Base-by-base conservation (phyloP, 2,797 vertebrate genomes). In the Periparus ater region DNA sequence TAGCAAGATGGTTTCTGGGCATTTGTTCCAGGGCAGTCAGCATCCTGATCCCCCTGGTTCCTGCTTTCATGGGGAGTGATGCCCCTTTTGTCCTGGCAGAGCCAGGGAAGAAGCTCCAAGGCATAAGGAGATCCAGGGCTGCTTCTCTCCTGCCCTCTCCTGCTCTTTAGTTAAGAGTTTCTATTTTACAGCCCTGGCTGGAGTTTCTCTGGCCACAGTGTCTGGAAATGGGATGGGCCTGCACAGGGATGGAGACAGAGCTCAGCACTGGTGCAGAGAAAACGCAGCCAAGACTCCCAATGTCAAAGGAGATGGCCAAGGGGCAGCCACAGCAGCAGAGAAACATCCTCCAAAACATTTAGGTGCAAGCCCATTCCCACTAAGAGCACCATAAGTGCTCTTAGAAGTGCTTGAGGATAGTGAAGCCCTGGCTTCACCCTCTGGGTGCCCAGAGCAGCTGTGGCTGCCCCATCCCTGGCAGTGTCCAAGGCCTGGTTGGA, bases 111-210 rank as follows among this genome's bases (percentile, higher is more conserved):
- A 82, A 20, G 26, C 44, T 89, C 40, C 18, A 34, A 77, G 85
- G 16, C n/a, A 79, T 26, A 3, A 14, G 32, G 53, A 4, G 17
- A 51, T 40, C 27, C 0, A 1, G 20, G 1, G 5, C 45, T 53
- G 18, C 48, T 67, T 85, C 17, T 8, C 22, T 36, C 14, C 23
- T 54, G 51, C 30, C 25, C 40, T 79, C n/a, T 79, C 68, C 70
- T 75, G 32, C 54, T 84, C 66, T 75, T 67, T 30, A 91, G 9
- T 50, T 87, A n/a, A 54, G 55, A 91, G 61, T 76, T 94, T 47
- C 77, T 86, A 21, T 81, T 92, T 87, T 72, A 85, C 80, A 61
- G 26, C 58, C 50, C 72, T 36, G 73, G 50, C 53, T 67, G 72
- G 47, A 85, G 44, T 11, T 2, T 8, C 65, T 88, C 40, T 18